A percentile compares a stretch with the other conserved stretches of the same genome.
Evolutionary conservation across 2,888 invertebrate genomes (phyloP).

Genomic region (Bellardia bayeri): DNA sequence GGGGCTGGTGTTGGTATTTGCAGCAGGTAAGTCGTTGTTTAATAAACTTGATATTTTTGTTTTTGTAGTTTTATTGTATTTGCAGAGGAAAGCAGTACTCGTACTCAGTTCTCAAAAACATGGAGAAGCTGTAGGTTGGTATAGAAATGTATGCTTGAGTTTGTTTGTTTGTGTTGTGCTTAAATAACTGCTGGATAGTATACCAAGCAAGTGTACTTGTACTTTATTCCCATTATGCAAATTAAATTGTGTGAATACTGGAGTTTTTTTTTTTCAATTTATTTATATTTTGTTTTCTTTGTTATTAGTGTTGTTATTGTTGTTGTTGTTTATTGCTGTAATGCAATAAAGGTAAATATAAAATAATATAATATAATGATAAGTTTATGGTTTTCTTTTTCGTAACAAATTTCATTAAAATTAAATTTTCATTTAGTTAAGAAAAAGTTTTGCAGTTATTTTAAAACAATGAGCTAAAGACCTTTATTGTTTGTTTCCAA

Average conservation of each 20-base stretch:
- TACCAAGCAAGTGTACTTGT: slow-evolving; percentile 30
- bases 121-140: slow-evolving; percentile 2
- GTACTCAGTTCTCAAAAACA: too few relatives aligned
- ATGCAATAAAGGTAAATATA: slow-evolving; percentile 65
- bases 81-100: neutral
- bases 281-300: slow-evolving; percentile 41
- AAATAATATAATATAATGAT: slow-evolving; percentile 58
- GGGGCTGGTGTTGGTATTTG: neutral
- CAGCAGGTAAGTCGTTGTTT: slow-evolving; percentile 5
- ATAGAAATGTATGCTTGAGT: slow-evolving; percentile 22
- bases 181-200: neutral
- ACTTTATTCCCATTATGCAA: slow-evolving; percentile 80
- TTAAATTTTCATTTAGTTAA: slow-evolving; percentile 64
- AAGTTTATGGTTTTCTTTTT: slow-evolving; percentile 56
- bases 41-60: slow-evolving; percentile 12
- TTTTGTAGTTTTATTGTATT: slow-evolving; percentile 4
- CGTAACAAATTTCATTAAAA: slow-evolving; percentile 77
- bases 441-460: slow-evolving; percentile 13
- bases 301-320: slow-evolving; percentile 38
- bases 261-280: slow-evolving; percentile 66
- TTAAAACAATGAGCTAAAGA: neutral
- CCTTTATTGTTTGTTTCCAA: slow-evolving; percentile 18
- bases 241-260: slow-evolving; percentile 79
- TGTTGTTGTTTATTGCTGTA: slow-evolving; percentile 45
- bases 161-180: neutral